These are phyloP conservation scores for Chrysolina americana DNA, from an alignment of 2,888 invertebrate species.

Conservation along the genomic window DNA sequence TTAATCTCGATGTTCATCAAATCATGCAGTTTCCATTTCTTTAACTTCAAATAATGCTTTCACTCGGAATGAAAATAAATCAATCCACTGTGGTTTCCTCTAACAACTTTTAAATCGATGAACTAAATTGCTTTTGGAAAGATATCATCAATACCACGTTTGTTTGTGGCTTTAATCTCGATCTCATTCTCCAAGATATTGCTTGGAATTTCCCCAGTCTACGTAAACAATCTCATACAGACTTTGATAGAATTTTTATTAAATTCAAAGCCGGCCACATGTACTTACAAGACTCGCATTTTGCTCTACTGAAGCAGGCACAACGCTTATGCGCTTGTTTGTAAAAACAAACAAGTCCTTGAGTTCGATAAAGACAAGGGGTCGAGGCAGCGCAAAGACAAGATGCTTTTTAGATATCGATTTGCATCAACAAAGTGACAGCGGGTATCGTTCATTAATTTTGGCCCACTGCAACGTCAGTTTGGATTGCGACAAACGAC, in stretches of 20 bases:
- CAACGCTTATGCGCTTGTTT: background rate
- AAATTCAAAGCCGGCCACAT: slow-evolving; percentile 42
- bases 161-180: slow-evolving; percentile 23
- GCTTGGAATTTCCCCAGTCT: slow-evolving; percentile 43
- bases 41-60: background rate
- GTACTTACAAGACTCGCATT: background rate
- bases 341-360: slow-evolving; percentile 34
- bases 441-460: no score
- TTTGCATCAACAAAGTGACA: no score
- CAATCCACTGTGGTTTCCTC: background rate
- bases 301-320: background rate
- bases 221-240: slow-evolving; percentile 45
- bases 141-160: background rate
- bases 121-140: background rate
- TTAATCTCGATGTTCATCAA: no score
- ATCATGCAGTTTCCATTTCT: background rate
- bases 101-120: background rate
- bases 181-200: slow-evolving; percentile 36
- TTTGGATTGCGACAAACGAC: no score
- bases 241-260: slow-evolving; percentile 49
- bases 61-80: background rate
- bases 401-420: no score
- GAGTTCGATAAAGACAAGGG: slow-evolving; percentile 10
- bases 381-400: background rate
- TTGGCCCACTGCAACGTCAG: no score